Percentiles rank a stretch among this genome's conserved stretches.
Conservation (phyloP, 2,797 vertebrate species). For the Scomberomorus guttatus region DNA sequence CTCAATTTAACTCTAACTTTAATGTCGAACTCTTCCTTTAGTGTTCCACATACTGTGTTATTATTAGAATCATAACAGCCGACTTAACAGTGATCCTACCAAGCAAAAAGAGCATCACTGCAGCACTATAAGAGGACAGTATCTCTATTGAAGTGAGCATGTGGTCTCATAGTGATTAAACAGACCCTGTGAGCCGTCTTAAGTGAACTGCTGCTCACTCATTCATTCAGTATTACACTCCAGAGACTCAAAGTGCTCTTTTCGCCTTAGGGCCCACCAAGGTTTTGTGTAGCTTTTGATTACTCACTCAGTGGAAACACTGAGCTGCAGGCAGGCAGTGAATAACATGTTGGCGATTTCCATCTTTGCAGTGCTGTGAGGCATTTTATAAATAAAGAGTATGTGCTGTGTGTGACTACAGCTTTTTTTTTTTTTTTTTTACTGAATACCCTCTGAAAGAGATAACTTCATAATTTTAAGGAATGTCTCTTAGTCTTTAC, state of each 20-base stretch:
- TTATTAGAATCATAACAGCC: slow-evolving; percentile 20
- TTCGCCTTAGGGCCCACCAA: slow-evolving; percentile 68
- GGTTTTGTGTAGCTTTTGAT: slow-evolving; percentile 79
- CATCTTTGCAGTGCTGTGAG: slow-evolving; percentile 54
- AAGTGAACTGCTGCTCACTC: slow-evolving; percentile 67
- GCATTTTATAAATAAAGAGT: slow-evolving; percentile 55
- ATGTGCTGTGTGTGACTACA: slow-evolving; percentile 15
- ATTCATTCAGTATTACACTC: slow-evolving; percentile 67
- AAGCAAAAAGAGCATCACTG: slow-evolving; percentile 68
- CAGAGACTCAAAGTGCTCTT: slow-evolving; percentile 76
- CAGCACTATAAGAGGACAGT: slow-evolving; percentile 31
- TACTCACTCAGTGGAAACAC: slow-evolving; percentile 70
- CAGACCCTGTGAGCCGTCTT: slow-evolving; percentile 62
- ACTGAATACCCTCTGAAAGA: neutral
- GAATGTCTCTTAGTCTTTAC: neutral
- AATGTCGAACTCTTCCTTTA: slow-evolving; percentile 8
- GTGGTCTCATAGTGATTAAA: slow-evolving; percentile 68
- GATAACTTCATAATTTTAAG: neutral
- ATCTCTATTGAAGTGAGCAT: slow-evolving; percentile 53
- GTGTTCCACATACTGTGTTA: slow-evolving; percentile 3
- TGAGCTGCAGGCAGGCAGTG: slow-evolving; percentile 60
- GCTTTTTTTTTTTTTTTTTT: slow-evolving; percentile 1
- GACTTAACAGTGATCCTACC: slow-evolving; percentile 13
- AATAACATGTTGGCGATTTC: slow-evolving; percentile 68
- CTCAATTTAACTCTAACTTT: too few relatives aligned